Conservation (phyloP, 1,140 invertebrate species). For the Parasteatoda tepidariorum region DNA sequence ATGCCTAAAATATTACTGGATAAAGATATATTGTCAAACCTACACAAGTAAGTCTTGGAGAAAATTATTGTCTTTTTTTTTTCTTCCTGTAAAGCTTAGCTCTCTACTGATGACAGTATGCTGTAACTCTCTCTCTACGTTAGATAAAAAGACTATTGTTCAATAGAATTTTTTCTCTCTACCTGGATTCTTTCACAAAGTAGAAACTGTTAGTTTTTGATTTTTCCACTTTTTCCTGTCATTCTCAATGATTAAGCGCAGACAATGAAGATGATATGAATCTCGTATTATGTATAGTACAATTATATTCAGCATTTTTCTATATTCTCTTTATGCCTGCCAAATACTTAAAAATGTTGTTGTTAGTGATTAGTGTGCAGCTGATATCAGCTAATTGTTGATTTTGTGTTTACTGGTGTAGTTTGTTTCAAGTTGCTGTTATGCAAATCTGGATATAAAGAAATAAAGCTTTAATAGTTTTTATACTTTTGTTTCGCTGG, state of each 20-base stretch:
- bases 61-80: too few relatives aligned
- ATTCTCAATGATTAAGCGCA: background rate
- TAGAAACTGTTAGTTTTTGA: too few relatives aligned
- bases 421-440: background rate
- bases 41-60: too few relatives aligned
- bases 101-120: too few relatives aligned
- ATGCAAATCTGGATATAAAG: background rate
- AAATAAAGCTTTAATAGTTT: background rate
- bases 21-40: too few relatives aligned
- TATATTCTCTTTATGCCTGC: background rate
- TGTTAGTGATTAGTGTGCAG: background rate
- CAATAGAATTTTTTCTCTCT: too few relatives aligned
- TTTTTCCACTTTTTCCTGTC: too few relatives aligned
- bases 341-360: background rate
- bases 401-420: background rate
- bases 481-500: background rate
- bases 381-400: background rate
- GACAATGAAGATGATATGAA: background rate
- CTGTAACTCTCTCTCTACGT: too few relatives aligned
- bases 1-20: too few relatives aligned
- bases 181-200: too few relatives aligned
- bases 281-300: background rate
- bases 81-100: too few relatives aligned
- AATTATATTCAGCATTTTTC: background rate
- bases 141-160: too few relatives aligned